Evolutionary conservation across 2,888 invertebrate species (phyloP).

Genomic region (Plemyria rubiginata): DNA sequence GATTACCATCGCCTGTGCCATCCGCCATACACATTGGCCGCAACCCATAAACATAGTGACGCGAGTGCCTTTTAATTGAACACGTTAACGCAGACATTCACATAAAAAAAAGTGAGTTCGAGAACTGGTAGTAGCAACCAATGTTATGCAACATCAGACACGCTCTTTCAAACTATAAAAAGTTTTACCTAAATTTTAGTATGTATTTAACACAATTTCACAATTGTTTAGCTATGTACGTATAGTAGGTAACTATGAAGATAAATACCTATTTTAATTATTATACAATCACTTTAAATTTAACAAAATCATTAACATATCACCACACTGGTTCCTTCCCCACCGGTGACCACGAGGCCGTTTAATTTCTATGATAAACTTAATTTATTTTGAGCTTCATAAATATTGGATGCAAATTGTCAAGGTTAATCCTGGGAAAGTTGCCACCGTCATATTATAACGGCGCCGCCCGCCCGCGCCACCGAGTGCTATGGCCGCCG

Average conservation of each 20-base stretch:
- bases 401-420: not conserved
- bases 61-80: conserved; percentile 10
- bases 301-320: too few relatives aligned
- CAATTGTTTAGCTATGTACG: too few relatives aligned
- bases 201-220: too few relatives aligned
- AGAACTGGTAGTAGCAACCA: conserved; percentile 5
- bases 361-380: too few relatives aligned
- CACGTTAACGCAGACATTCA: conserved; percentile 1
- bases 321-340: too few relatives aligned
- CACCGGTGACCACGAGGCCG: too few relatives aligned
- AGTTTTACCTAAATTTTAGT: too few relatives aligned
- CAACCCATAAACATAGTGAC: conserved; percentile 16
- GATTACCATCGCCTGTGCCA: conserved; percentile 14
- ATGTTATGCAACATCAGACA: not conserved
- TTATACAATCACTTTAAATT: too few relatives aligned
- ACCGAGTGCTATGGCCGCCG: too few relatives aligned
- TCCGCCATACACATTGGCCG: conserved; percentile 22
- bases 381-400: not conserved
- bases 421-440: not conserved
- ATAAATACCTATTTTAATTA: too few relatives aligned
- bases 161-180: not conserved
- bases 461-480: not conserved
- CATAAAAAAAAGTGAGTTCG: not conserved
- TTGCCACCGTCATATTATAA: not conserved
- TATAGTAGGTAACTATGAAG: too few relatives aligned